A percentile compares a stretch with the other conserved stretches of the same genome.
Conservation (phyloP, 2,113 vertebrate genomes). For the Ia io region DNA sequence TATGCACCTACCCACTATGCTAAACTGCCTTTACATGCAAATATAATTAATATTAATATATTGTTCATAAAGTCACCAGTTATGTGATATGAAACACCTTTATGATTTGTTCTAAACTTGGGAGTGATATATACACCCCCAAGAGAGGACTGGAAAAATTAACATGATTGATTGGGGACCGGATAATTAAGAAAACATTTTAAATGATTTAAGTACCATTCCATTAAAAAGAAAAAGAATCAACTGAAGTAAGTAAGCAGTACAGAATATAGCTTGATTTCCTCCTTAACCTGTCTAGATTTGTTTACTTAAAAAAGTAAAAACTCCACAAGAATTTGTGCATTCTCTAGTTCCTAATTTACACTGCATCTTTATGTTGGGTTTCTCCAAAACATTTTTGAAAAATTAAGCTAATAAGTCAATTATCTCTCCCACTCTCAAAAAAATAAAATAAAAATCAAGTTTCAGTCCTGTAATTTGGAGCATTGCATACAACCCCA, state of each 20-base stretch:
- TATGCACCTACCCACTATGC: background rate
- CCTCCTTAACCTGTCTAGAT: background rate
- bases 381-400: background rate
- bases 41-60: background rate
- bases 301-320: background rate
- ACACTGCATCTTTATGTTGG: conserved; percentile 3
- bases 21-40: background rate
- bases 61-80: background rate
- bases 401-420: background rate
- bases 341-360: background rate
- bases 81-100: background rate
- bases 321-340: background rate
- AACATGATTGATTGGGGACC: no score
- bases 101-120: background rate
- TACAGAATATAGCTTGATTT: background rate
- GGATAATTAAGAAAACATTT: no score
- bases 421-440: background rate
- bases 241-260: no score
- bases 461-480: background rate
- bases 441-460: background rate
- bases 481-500: background rate
- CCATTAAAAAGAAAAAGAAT: no score
- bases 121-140: background rate
- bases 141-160: no score
- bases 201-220: no score